Percentiles rank a stretch among this genome's conserved stretches.
Conservation (phyloP, 2,888 invertebrate species). For the Sepioteuthis lessoniana region DNA sequence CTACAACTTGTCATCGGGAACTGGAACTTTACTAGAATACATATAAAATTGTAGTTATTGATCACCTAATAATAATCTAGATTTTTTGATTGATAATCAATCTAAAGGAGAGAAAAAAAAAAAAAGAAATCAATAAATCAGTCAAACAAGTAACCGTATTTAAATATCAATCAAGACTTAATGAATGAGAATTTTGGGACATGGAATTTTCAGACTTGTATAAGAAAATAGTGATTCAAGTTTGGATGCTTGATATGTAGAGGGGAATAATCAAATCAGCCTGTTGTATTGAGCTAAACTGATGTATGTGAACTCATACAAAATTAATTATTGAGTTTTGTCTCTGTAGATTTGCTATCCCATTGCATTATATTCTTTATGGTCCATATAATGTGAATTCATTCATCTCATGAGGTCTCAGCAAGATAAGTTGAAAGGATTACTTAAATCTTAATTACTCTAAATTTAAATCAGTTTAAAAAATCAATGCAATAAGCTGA, state of each 20-base stretch:
- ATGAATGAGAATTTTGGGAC: background rate
- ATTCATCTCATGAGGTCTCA: background rate
- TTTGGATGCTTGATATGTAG: background rate
- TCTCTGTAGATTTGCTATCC: background rate
- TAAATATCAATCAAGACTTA: background rate
- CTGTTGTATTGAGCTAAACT: background rate
- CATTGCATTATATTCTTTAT: background rate
- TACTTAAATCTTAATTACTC: background rate
- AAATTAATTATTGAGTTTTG: background rate
- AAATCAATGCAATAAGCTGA: no score
- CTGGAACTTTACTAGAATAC: background rate
- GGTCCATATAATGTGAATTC: background rate
- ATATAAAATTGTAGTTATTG: background rate
- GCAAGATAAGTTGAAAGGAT: background rate
- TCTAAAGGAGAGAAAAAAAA: background rate
- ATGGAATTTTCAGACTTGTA: background rate
- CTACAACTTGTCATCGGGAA: background rate
- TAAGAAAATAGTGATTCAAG: background rate
- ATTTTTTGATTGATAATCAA: background rate
- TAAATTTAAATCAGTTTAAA: no score
- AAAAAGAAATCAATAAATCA: background rate
- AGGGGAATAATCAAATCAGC: background rate
- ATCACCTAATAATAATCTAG: background rate
- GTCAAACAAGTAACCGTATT: background rate
- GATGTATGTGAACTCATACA: background rate